phyloP scores from a whole-genome alignment of 35 echinoderm and acorn worm genomes.

The Ophiothrix spiculata region DNA sequence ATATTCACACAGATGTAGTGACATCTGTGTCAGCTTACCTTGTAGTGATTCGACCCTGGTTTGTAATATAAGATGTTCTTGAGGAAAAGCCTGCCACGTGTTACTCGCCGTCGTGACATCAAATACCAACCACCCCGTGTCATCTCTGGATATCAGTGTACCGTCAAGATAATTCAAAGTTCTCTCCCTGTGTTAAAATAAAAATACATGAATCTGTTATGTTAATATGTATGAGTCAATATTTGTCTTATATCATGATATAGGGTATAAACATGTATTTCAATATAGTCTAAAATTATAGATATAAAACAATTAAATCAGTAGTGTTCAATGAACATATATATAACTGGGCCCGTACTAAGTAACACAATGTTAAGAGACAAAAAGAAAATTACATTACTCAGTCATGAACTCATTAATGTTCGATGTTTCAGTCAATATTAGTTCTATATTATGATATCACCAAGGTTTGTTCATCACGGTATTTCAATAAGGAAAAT shows the following conservation, averaged over 20 bases:
- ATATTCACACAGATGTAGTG: too few species aligned
- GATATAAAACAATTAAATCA: neutral
- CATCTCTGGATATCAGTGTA: constrained; percentile 34
- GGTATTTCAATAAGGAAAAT: too few species aligned
- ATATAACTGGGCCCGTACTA: neutral
- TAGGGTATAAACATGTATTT: neutral
- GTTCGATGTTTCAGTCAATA: too few species aligned
- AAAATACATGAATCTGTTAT: neutral
- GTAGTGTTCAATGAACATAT: neutral
- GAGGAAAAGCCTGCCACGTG: constrained; percentile 56
- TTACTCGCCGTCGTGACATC: constrained; percentile 66
- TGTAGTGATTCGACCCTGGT: constrained; percentile 55
- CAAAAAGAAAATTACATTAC: too few species aligned
- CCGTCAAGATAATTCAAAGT: constrained; percentile 53
- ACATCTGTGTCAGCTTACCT: too few species aligned
- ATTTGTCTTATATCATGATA: too few species aligned
- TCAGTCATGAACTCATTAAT: too few species aligned
- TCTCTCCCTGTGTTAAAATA: constrained; percentile 21
- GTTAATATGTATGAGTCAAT: too few species aligned
- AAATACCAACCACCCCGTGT: constrained; percentile 75
- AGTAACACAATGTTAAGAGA: neutral
- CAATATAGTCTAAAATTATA: neutral
- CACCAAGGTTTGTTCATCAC: too few species aligned
- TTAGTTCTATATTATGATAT: too few species aligned
- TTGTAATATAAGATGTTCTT: constrained; percentile 52